A percentile compares a stretch with the other conserved stretches of the same genome.
These are phyloP conservation scores for Turdus rufiventris DNA, from an alignment of 2,113 vertebrate species.

Conservation along the genomic window DNA sequence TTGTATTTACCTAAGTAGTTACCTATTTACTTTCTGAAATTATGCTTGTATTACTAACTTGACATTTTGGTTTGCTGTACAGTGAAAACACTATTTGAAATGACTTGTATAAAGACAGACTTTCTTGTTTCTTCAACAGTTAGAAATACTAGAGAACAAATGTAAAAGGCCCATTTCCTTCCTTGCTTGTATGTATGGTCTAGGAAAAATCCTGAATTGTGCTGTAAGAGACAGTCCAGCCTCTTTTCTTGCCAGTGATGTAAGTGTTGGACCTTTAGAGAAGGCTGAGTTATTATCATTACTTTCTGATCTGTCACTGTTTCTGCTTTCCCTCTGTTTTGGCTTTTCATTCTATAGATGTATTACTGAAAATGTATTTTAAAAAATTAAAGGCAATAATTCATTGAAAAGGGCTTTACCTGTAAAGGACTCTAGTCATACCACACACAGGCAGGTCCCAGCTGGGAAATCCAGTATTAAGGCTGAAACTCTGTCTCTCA, in stretches of 20 bases:
- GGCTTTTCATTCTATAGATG: not conserved
- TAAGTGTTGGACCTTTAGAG: not conserved
- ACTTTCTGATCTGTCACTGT: not conserved
- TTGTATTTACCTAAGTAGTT: slow-evolving; percentile 36
- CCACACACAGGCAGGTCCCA: not conserved
- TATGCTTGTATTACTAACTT: not conserved
- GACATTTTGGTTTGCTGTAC: slow-evolving; percentile 18
- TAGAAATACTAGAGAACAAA: not conserved
- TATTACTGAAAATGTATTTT: not conserved
- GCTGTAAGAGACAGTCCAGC: not conserved
- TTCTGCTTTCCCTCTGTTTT: not conserved
- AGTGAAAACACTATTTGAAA: not conserved
- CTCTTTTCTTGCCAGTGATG: not conserved
- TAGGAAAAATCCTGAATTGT: not conserved
- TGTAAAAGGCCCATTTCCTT: slow-evolving; percentile 9
- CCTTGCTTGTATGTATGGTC: not conserved
- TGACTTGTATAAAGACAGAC: not conserved
- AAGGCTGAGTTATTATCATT: not conserved
- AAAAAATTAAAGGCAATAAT: not conserved
- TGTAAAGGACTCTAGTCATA: not conserved
- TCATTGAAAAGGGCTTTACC: not conserved
- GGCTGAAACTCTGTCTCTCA: not conserved
- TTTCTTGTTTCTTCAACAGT: not conserved
- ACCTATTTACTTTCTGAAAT: slow-evolving; percentile 47
- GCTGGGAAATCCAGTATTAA: not conserved